These are phyloP conservation scores for Morpho helenor DNA, from an alignment of 2,888 invertebrate species.

Conservation along the genomic window DNA sequence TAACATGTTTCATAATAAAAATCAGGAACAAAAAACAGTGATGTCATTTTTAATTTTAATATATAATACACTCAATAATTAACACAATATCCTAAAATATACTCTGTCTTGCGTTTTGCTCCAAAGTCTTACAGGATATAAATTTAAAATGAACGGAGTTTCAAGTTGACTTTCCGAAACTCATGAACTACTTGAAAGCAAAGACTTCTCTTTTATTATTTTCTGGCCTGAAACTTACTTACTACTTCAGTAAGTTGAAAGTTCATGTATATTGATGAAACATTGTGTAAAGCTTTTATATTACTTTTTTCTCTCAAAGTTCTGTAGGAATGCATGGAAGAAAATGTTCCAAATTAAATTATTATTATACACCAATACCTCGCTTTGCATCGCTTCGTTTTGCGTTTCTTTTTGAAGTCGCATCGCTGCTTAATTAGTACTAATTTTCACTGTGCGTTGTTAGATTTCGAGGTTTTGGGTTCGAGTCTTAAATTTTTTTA, in stretches of 20 bases:
- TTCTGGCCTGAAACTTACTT: neutral
- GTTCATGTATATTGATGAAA: constrained; percentile 1
- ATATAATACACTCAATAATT: too few relatives aligned
- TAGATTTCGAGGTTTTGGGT: neutral
- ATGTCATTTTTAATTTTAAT: too few relatives aligned
- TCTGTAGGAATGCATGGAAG: too few relatives aligned
- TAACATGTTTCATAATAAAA: too few relatives aligned
- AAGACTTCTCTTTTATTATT: constrained; percentile 9
- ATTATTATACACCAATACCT: too few relatives aligned
- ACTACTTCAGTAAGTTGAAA: constrained; percentile 2
- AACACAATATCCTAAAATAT: neutral
- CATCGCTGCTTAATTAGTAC: too few relatives aligned
- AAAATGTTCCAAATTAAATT: too few relatives aligned
- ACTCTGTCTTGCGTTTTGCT: neutral
- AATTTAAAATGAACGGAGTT: constrained; percentile 13
- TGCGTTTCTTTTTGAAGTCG: too few relatives aligned
- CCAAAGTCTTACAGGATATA: constrained; percentile 1
- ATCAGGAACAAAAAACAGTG: too few relatives aligned
- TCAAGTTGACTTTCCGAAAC: constrained; percentile 9
- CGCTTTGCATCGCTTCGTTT: too few relatives aligned
- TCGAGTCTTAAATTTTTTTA: neutral
- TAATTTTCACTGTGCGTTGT: neutral
- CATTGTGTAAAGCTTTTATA: neutral
- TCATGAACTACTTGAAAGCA: constrained; percentile 4
- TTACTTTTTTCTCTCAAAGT: neutral